A percentile compares a stretch with the other conserved stretches of the same genome.
Conservation (phyloP, 2,888 invertebrate genomes). For the Lagria hirta region DNA sequence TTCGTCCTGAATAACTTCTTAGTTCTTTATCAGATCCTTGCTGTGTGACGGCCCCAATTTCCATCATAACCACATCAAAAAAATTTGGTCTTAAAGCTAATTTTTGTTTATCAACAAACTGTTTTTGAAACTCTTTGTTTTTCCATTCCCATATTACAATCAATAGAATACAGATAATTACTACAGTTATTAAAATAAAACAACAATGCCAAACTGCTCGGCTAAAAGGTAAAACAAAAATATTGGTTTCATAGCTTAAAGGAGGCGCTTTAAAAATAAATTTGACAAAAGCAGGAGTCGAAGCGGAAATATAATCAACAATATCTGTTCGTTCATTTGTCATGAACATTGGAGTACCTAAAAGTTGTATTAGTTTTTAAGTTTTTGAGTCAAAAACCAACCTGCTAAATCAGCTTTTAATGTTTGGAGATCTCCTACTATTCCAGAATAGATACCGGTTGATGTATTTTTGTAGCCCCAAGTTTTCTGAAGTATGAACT, state of each 20-base stretch:
- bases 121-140: constrained; percentile 27
- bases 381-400: too few relatives aligned
- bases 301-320: constrained; percentile 61
- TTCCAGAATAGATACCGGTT: constrained; percentile 58
- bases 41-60: constrained; percentile 56
- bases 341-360: constrained; percentile 54
- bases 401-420: constrained; percentile 62
- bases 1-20: constrained; percentile 54
- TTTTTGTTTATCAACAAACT: constrained; percentile 1
- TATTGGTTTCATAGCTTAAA: constrained; percentile 65
- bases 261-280: constrained; percentile 70
- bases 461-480: constrained; percentile 60
- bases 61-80: constrained; percentile 48
- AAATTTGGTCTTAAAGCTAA: constrained; percentile 34
- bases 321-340: constrained; percentile 45
- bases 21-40: constrained; percentile 56
- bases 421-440: constrained; percentile 60
- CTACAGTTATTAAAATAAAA: constrained; percentile 53
- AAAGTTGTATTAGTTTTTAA: too few relatives aligned
- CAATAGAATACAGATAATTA: constrained; percentile 39
- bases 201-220: constrained; percentile 64
- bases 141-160: constrained; percentile 46
- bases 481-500: constrained; percentile 55
- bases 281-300: constrained; percentile 57
- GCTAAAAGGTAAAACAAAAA: constrained; percentile 67